phyloP scores from a whole-genome alignment of 1,140 invertebrate species.

The Lepidurus couesii region DNA sequence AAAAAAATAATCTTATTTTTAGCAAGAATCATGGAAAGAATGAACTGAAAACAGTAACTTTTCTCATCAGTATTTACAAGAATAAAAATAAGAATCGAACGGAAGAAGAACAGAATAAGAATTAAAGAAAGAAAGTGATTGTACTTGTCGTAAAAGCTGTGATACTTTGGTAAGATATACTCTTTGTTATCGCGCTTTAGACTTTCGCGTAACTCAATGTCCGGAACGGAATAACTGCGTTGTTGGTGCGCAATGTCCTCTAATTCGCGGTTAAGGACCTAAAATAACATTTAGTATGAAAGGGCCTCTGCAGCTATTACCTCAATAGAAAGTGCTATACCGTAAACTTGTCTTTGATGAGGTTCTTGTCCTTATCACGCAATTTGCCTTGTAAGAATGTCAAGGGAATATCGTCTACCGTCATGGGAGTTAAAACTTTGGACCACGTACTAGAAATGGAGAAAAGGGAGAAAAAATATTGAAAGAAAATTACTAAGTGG shows the following conservation, averaged over 20 bases:
- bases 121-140: constrained; percentile 34
- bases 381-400: constrained; percentile 59
- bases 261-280: constrained; percentile 91
- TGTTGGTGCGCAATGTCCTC: constrained; percentile 80
- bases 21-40: neutral
- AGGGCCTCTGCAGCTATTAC: constrained; percentile 23
- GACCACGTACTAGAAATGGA: constrained; percentile 62
- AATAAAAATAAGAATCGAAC: neutral
- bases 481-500: constrained; percentile 30
- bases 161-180: constrained; percentile 75
- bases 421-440: constrained; percentile 67
- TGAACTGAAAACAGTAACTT: neutral
- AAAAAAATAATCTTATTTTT: constrained; percentile 34
- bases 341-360: constrained; percentile 89
- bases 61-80: too few species aligned
- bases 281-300: constrained; percentile 37
- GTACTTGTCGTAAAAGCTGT: constrained; percentile 67
- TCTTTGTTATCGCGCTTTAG: constrained; percentile 81
- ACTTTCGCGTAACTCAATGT: constrained; percentile 73
- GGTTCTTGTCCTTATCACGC: constrained; percentile 78
- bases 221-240: constrained; percentile 86
- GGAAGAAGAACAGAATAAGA: neutral
- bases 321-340: constrained; percentile 46
- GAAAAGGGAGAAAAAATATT: constrained; percentile 26
- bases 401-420: constrained; percentile 59